Conservation (phyloP, 2,888 invertebrate genomes). For the Eucera pruinosa region DNA sequence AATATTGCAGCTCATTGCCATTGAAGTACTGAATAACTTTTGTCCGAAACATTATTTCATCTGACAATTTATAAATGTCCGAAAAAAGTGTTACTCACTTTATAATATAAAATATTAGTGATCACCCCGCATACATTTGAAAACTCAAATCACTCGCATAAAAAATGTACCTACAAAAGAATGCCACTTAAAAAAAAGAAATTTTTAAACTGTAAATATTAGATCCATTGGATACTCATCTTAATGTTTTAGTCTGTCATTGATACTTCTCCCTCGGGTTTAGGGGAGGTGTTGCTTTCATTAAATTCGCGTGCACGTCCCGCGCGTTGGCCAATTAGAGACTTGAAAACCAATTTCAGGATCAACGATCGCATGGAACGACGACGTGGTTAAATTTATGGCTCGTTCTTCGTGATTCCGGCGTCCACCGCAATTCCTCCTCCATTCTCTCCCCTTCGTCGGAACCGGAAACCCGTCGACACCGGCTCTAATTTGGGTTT, state of each 20-base stretch:
- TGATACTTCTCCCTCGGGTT: slow-evolving; percentile 19
- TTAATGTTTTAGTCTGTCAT: slow-evolving; percentile 32
- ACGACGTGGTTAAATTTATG: slow-evolving; percentile 72
- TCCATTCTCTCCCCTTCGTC: slow-evolving; percentile 57
- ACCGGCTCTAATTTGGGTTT: slow-evolving; percentile 74
- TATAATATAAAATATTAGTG: not conserved
- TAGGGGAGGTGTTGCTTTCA: slow-evolving; percentile 61
- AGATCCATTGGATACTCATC: slow-evolving; percentile 4
- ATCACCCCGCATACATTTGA: not conserved
- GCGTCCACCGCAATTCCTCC: slow-evolving; percentile 63
- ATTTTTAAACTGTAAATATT: not conserved
- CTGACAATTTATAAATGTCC: too few relatives aligned
- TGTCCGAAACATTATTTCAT: too few relatives aligned
- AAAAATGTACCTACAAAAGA: not conserved
- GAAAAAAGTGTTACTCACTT: not conserved
- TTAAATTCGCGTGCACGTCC: slow-evolving; percentile 70
- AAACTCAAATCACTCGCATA: slow-evolving; percentile 45
- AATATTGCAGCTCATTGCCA: too few relatives aligned
- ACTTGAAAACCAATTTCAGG: slow-evolving; percentile 74
- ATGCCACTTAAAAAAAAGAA: not conserved
- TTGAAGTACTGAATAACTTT: too few relatives aligned
- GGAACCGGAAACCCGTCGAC: slow-evolving; percentile 72
- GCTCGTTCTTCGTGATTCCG: slow-evolving; percentile 73
- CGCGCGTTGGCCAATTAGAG: slow-evolving; percentile 68
- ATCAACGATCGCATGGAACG: slow-evolving; percentile 72